These are phyloP conservation scores for Aspidiotus rigidus DNA, from an alignment of 2,888 invertebrate genomes.

Conservation along the genomic window DNA sequence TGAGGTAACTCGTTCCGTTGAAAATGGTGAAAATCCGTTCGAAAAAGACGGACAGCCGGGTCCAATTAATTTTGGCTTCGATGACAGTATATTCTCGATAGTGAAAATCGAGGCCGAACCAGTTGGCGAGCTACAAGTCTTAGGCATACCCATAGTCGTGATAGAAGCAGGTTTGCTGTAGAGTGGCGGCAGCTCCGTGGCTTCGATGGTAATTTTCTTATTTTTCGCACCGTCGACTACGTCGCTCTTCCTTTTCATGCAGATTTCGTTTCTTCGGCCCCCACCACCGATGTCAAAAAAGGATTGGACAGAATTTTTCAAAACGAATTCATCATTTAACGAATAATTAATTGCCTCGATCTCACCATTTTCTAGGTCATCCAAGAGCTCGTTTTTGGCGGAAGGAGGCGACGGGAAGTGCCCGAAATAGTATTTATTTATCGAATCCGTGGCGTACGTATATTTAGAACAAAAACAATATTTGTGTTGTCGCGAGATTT, in stretches of 20 bases:
- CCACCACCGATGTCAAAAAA: conserved; percentile 2
- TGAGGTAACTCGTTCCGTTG: conserved; percentile 19
- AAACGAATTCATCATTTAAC: conserved; percentile 10
- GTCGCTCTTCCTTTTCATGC: conserved; percentile 19
- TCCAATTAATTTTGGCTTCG: conserved; percentile 40
- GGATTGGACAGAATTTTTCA: background rate
- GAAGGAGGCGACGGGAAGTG: conserved; percentile 7
- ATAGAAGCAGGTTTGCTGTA: conserved; percentile 7
- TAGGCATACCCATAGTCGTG: conserved; percentile 39
- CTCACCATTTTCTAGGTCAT: conserved; percentile 19
- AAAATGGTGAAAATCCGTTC: conserved; percentile 14
- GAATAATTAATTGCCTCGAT: conserved; percentile 28
- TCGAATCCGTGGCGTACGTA: conserved; percentile 16
- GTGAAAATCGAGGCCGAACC: conserved; percentile 60
- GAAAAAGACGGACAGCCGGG: conserved; percentile 34
- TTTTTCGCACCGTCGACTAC: conserved; percentile 17
- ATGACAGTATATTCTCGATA: conserved; percentile 76
- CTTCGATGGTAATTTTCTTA: conserved; percentile 3
- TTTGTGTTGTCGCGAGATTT: too few species aligned
- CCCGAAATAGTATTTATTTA: conserved; percentile 22
- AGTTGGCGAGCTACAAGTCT: conserved; percentile 46
- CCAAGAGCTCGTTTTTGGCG: conserved; percentile 1
- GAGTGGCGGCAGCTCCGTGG: conserved; percentile 13
- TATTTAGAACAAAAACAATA: too few species aligned
- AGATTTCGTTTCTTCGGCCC: conserved; percentile 4